These are phyloP conservation scores for Argyrosomus japonicus DNA, from an alignment of 2,113 vertebrate genomes.

Conservation along the genomic window DNA sequence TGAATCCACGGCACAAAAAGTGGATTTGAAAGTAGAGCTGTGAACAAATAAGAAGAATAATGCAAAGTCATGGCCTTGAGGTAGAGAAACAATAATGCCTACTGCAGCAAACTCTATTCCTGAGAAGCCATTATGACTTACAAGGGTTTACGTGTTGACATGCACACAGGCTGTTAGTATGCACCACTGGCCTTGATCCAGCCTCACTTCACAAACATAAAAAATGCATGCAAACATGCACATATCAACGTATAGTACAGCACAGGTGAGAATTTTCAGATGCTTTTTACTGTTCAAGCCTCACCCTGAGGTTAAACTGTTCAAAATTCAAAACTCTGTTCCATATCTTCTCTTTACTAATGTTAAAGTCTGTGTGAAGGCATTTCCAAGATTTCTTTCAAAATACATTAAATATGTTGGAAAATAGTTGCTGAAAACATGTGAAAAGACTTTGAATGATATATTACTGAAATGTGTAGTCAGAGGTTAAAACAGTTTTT, in stretches of 20 bases:
- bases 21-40: neutral
- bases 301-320: neutral
- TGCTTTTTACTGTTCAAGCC: neutral
- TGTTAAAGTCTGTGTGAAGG: neutral
- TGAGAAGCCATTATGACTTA: constrained; percentile 53
- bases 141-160: constrained; percentile 38
- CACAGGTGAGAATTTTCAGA: neutral
- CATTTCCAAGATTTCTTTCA: too few relatives aligned
- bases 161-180: constrained; percentile 19
- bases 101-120: constrained; percentile 44
- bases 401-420: too few relatives aligned
- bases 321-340: too few relatives aligned
- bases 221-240: neutral
- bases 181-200: constrained; percentile 13
- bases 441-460: too few relatives aligned
- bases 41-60: neutral
- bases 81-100: constrained; percentile 27
- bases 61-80: constrained; percentile 41
- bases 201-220: constrained; percentile 11
- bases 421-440: too few relatives aligned
- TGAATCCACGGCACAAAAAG: constrained; percentile 4
- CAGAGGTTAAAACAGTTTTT: too few relatives aligned
- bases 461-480: too few relatives aligned
- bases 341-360: too few relatives aligned
- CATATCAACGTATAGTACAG: neutral